A percentile compares a stretch with the other conserved stretches of the same genome.
phyloP scores from a whole-genome alignment of 2,888 invertebrate species.

The Galerucella pusilla region DNA sequence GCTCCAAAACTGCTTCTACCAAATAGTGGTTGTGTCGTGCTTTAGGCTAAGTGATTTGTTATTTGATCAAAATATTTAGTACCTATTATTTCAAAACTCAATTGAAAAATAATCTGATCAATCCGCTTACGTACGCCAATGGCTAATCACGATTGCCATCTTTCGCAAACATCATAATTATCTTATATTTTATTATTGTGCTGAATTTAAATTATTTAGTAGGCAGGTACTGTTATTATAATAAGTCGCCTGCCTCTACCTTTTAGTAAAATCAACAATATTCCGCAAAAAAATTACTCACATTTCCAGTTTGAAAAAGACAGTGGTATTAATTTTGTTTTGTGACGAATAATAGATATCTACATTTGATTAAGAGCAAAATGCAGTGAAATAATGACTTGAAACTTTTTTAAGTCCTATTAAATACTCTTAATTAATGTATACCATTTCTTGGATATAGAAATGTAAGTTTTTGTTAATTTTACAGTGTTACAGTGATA shows the following conservation, averaged over 20 bases:
- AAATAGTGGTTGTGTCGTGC: too few species aligned
- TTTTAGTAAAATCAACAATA: conserved; percentile 12
- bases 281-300: neutral
- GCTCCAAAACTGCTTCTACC: too few species aligned
- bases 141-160: conserved; percentile 19
- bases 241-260: conserved; percentile 20
- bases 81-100: neutral
- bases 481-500: too few species aligned
- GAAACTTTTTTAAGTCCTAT: neutral
- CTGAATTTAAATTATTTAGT: conserved; percentile 25
- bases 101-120: neutral
- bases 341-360: neutral
- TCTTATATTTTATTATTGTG: conserved; percentile 21
- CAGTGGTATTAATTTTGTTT: conserved; percentile 3
- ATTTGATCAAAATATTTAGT: neutral
- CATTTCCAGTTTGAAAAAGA: conserved; percentile 11
- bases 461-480: too few species aligned
- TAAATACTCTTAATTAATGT: too few species aligned
- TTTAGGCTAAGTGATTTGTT: too few species aligned
- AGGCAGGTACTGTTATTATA: conserved; percentile 20
- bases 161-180: conserved; percentile 26
- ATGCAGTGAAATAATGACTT: neutral
- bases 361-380: conserved; percentile 4
- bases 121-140: neutral
- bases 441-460: too few species aligned